Percentiles rank a stretch among this genome's conserved stretches.
These are phyloP conservation scores for Smithornis capensis DNA, from an alignment of 2,113 vertebrate genomes.

Conservation along the genomic window DNA sequence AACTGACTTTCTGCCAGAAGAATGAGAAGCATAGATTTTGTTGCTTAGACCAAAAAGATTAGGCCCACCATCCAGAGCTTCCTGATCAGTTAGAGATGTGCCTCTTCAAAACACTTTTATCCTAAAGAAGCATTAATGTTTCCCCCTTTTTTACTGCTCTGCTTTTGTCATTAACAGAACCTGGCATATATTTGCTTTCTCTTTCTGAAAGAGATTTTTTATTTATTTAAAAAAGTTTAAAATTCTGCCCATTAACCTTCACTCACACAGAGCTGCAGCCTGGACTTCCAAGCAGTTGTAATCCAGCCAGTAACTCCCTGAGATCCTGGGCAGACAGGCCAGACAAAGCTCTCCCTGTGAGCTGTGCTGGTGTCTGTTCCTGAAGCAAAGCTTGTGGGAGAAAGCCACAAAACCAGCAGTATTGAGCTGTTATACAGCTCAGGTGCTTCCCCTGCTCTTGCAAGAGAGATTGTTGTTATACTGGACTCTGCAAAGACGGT, in stretches of 20 bases:
- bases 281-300: background rate
- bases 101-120: background rate
- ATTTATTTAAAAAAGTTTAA: background rate
- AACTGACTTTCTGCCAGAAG: background rate
- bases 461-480: background rate
- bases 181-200: background rate
- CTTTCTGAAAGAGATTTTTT: background rate
- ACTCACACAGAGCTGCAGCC: background rate
- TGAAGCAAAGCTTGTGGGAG: background rate
- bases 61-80: background rate
- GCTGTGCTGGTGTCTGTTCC: background rate
- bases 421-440: background rate
- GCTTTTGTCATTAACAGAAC: background rate
- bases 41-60: background rate
- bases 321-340: background rate
- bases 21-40: background rate
- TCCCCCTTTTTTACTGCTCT: background rate
- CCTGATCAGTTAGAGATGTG: slow-evolving; percentile 41
- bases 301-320: background rate
- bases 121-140: background rate
- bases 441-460: background rate
- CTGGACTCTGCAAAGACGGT: background rate
- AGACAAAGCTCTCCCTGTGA: background rate
- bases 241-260: background rate
- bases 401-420: background rate